Base-by-base conservation (phyloP, 2,113 vertebrate genomes). In the Ictidomys tridecemlineatus region DNA sequence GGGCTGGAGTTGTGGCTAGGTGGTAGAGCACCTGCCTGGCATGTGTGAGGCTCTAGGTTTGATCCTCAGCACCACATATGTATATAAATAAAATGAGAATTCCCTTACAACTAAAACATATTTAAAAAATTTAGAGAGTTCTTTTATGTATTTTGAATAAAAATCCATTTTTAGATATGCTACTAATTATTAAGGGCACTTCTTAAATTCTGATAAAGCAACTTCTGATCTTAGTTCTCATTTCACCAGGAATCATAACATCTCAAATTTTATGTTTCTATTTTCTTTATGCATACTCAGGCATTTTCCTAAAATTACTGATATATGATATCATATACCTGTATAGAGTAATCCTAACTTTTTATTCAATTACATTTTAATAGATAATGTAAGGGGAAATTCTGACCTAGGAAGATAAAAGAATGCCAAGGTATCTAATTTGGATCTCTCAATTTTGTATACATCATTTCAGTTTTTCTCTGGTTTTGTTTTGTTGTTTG, bases 231-330 rank as follows among this genome's bases (percentile, higher is more conserved):
- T 45, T 69, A 51, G 51, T 6, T 51, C 16, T 70, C 10, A 51
- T 77, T 93, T 93, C 28, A 32, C n/a, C 51, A 72, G 32, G 45
- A 80, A 12, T 82, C 10, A 9, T 74, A 85, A 61, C 9, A 51
- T 80, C 80, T 89, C 11, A 72, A 72, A 12, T 83, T 42, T 89
- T 42, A 48, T 13, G 6, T 91, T 53, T 77, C 16, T 69, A 37
- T 80, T 82, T 51, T 13, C 18, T 37, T 67, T 58, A 63, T 78
- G 10, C 11, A 90, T 58, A 85, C 10, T 51, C n/a, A 16, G 34
- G 14, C 20, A 93, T 86, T 94, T 90, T 32, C 42, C 34, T 78
- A 34, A 79, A 89, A 89, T n/a, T 85, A 53, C 17, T 88, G 72
- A 63, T 63, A 70, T 42, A 28, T 78, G 0, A 92, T 28, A 48